These are phyloP conservation scores for Dicycla oo DNA, from an alignment of 2,888 invertebrate genomes.

Conservation along the genomic window DNA sequence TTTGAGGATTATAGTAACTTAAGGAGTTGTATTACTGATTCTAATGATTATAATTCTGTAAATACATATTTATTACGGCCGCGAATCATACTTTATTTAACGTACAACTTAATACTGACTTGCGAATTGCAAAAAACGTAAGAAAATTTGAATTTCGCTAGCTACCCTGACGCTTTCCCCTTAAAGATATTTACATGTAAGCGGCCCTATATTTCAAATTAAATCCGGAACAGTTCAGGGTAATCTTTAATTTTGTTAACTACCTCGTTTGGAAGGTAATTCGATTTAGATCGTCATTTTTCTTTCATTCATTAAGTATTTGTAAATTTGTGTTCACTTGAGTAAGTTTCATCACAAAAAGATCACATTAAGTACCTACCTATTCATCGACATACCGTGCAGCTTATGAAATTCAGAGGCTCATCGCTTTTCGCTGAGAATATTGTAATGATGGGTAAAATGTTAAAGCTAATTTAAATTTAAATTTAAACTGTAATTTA, in stretches of 20 bases:
- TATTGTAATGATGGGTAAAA: background rate
- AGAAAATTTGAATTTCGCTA: no score
- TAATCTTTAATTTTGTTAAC: slow-evolving; percentile 50
- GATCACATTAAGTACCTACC: background rate
- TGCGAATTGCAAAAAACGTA: no score
- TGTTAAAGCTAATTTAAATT: slow-evolving; percentile 16
- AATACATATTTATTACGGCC: no score
- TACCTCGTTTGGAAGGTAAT: slow-evolving; percentile 30
- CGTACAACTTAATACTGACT: no score
- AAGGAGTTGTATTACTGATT: no score
- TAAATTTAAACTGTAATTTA: background rate
- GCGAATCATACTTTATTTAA: no score
- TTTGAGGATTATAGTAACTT: no score
- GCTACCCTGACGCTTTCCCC: no score
- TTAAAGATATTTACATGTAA: slow-evolving; percentile 37
- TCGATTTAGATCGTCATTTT: slow-evolving; percentile 25
- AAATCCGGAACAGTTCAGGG: slow-evolving; percentile 35
- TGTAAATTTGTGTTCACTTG: slow-evolving; percentile 5
- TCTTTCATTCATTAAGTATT: slow-evolving; percentile 24
- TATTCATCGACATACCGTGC: background rate
- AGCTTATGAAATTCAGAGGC: slow-evolving; percentile 14
- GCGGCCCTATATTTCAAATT: slow-evolving; percentile 38
- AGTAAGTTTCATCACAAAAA: slow-evolving; percentile 11
- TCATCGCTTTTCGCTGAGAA: slow-evolving; percentile 18
- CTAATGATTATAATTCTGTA: no score